Evolutionary conservation across 2,888 invertebrate species (phyloP), one percentile per base, ranked within the genome.

Genomic region (Noctuana brunneofusca): DNA sequence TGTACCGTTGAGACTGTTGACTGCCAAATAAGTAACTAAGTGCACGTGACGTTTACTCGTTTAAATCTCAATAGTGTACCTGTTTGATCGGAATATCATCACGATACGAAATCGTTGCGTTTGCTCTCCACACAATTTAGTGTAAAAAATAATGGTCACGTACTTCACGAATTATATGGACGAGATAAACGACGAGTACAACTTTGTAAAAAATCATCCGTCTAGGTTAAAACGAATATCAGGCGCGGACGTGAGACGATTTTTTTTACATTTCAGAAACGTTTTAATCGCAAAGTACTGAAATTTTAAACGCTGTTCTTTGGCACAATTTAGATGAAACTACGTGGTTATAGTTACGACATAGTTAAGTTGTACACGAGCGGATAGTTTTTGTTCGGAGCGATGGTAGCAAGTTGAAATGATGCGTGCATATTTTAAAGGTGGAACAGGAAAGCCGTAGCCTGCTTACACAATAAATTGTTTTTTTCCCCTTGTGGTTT

Each of bases 151-250:
- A 74, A 83, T 82, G 72, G 84, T 87, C 89, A 89, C 89, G 89
- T 89, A 80, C 78, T 72, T 80, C 83, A 84, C 86, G 84, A 89
- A 87, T 86, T 86, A 84, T 81, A 87, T 85, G 81, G 84, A 77
- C 78, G 76, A 80, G 75, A 77, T 79, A 79, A 81, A 78, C 78
- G 79, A 79, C 77, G 75, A 78, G 78, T 78, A 79, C 75, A 74
- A 80, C 83, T 80, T 83, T 77, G 79, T 83, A 87, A 84, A 85
- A 87, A 87, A 75, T 80, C 83, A 81, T 82, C 81, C 79, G 78
- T 79, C 78, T 80, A 80, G 67, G 69, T 70, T 70, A 70, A 67
- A 71, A 67, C 69, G 72, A 73, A 73, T 73, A 66, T 66, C 65
- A 64, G 58, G 66, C 66, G 70, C 70, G 67, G 68, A 72, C 73